Conservation (phyloP, 2,797 vertebrate species). For the Sebastiscus tertius region DNA sequence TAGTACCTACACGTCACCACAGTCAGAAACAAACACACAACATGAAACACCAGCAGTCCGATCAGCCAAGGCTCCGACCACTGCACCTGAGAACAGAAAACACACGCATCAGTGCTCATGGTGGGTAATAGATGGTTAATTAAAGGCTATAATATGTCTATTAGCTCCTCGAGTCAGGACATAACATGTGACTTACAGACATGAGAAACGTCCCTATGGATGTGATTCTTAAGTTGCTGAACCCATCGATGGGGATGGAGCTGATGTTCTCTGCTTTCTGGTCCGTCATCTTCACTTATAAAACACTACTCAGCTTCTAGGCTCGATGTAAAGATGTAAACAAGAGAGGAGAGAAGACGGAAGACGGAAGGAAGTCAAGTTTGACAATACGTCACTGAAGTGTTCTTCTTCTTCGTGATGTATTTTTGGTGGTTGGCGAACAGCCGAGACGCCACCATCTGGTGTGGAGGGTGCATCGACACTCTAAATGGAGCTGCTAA, state of each 20-base stretch:
- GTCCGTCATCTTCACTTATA: conserved; percentile 64
- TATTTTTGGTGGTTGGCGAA: neutral
- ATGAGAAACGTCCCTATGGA: conserved; percentile 85
- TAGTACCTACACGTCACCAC: conserved; percentile 86
- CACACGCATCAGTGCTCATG: neutral
- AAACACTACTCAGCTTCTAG: neutral
- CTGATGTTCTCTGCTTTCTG: conserved; percentile 75
- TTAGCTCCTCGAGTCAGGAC: neutral
- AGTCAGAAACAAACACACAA: conserved; percentile 87
- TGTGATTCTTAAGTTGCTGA: conserved; percentile 83
- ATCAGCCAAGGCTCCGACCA: conserved; percentile 95
- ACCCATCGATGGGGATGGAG: conserved; percentile 79
- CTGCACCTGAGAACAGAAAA: conserved; percentile 79
- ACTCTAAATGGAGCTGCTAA: no score
- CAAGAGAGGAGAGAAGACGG: conserved; percentile 27
- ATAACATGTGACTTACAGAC: conserved; percentile 77
- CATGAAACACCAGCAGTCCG: conserved; percentile 87
- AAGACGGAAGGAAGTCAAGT: conserved; percentile 3
- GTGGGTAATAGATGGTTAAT: rapidly evolving
- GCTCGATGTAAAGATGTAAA: conserved; percentile 25
- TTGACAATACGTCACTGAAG: conserved; percentile 33
- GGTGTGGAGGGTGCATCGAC: neutral
- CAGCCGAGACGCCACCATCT: neutral
- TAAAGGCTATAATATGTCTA: neutral
- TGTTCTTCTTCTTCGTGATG: neutral